Evolutionary conservation across 2,888 invertebrate genomes (phyloP), one percentile per base, ranked within the genome.

Genomic region (Nomada lathburiana): DNA sequence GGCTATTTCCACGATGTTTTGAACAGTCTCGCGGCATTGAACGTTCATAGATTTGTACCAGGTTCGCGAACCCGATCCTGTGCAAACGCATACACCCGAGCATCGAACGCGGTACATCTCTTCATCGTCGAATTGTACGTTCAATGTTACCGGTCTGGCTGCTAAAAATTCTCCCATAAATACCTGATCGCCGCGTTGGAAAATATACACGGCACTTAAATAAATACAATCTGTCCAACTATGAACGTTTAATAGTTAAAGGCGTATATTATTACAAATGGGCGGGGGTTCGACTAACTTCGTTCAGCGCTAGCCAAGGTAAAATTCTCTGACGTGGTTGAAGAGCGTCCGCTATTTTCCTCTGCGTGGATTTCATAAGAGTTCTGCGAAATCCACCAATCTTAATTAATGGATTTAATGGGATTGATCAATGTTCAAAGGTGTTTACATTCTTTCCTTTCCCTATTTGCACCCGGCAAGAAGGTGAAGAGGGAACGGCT

Each of bases 81-180:
- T 99, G 84, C 97, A 97, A 26, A 99, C 97, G 85, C 98, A 98
- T 1, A 99, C 94, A 0, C 99, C 99, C 0, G 98, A 98, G 91
- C 98, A 98, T 94, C 99, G 99, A 73, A 98, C 97, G 93, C 97
- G 97, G 29, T 97, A 96, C 89, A 96, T 95, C 55, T 95, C 94
- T 20, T 95, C 95, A 91, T 98, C 96, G 93, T 97, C 96, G 53
- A 98, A 94, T 83, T 96, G 95, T 77, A 99, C 94, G 92, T 98
- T 97, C 84, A 98, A 96, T 91, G 98, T 97, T 0, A 98, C 98
- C 0, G 98, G 98, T 70, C 98, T 96, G 0, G 99, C 98, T 52
- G 99, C 98, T 83, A 98, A 95, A 82, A 97, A 97, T 94, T 99
- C 99, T 0, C 99, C 99, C 91, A 99, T 97, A 92, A 98, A 99